These are phyloP conservation scores for Brenthis ino DNA, from an alignment of 2,888 invertebrate species.

Conservation along the genomic window DNA sequence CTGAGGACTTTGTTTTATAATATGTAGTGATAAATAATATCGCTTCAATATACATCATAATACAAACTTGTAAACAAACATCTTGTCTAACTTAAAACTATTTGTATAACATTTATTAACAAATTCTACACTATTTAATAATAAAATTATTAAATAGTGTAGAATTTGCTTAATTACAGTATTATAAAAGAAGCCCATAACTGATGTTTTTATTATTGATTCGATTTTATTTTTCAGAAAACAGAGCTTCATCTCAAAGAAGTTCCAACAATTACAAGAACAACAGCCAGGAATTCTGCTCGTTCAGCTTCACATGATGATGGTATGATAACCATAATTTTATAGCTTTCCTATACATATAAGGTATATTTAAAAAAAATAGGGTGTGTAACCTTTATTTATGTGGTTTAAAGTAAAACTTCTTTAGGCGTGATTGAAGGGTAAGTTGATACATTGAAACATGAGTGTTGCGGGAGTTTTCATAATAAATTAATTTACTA, in stretches of 20 bases:
- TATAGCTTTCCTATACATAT: not conserved
- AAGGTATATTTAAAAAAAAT: not conserved
- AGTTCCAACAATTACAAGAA: slow-evolving; percentile 42
- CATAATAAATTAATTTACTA: too few species aligned
- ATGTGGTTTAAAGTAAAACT: too few species aligned
- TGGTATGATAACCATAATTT: slow-evolving; percentile 47
- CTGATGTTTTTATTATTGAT: not conserved
- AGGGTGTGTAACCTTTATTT: not conserved
- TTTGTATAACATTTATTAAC: too few species aligned
- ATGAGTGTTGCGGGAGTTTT: too few species aligned
- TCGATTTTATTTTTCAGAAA: slow-evolving; percentile 52
- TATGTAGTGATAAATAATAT: too few species aligned
- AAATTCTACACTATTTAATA: too few species aligned
- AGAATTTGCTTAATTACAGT: not conserved
- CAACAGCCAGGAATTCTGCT: slow-evolving; percentile 50
- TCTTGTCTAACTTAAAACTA: too few species aligned
- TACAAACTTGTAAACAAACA: too few species aligned
- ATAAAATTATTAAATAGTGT: too few species aligned
- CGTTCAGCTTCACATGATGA: slow-evolving; percentile 67
- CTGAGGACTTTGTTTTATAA: too few species aligned
- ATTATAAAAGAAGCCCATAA: not conserved
- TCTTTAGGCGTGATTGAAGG: too few species aligned
- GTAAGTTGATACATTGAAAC: too few species aligned
- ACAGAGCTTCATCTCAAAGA: slow-evolving; percentile 60
- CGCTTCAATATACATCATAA: not conserved